These are phyloP conservation scores for Tapera naevia DNA, from an alignment of 2,797 vertebrate genomes.

Conservation along the genomic window DNA sequence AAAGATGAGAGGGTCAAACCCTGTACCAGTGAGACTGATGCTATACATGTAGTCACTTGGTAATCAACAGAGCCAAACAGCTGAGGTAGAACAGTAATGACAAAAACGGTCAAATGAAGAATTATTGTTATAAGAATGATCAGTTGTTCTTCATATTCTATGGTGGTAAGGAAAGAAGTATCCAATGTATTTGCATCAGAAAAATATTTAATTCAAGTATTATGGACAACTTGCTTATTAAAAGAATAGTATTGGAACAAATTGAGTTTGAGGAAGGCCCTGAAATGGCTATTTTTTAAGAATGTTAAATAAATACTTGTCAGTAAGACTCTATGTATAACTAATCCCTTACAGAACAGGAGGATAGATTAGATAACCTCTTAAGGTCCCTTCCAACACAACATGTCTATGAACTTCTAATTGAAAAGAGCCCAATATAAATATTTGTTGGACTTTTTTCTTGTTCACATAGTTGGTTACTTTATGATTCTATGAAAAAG, in stretches of 20 bases:
- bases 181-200: not conserved
- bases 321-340: not conserved
- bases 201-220: not conserved
- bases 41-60: not conserved
- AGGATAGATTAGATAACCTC: not conserved
- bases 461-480: not conserved
- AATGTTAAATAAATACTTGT: not conserved
- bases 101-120: not conserved
- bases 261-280: not conserved
- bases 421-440: not conserved
- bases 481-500: conserved; percentile 9
- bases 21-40: not conserved
- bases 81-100: not conserved
- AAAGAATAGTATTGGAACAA: not conserved
- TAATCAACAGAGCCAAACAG: not conserved
- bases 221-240: not conserved
- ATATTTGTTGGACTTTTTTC: not conserved
- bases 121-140: not conserved
- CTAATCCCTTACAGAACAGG: not conserved
- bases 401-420: not conserved
- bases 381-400: not conserved
- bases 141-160: not conserved
- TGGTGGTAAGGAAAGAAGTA: not conserved
- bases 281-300: not conserved
- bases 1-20: not conserved